Percentiles rank a stretch among this genome's conserved stretches.
Evolutionary conservation across 2,797 vertebrate genomes (phyloP).

Genomic region (Tarsius wallacei): DNA sequence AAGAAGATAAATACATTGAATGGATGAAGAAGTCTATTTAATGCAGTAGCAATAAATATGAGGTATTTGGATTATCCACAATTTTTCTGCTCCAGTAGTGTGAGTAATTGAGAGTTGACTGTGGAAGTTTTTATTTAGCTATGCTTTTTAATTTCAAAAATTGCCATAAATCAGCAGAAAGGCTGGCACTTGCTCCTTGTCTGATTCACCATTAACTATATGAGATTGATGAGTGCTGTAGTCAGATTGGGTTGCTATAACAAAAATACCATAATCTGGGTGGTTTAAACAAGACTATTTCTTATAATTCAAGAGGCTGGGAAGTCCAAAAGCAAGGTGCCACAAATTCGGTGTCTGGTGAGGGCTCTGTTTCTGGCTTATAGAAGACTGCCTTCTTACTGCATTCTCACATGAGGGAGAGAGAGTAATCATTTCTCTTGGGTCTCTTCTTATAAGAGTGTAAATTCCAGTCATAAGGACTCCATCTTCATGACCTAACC

Average conservation of each 20-base stretch:
- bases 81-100: constrained; percentile 9
- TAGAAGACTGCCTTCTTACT: neutral
- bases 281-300: neutral
- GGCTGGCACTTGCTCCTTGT: neutral
- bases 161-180: neutral
- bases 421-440: neutral
- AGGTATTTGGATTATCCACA: constrained; percentile 40
- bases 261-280: neutral
- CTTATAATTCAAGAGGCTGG: neutral
- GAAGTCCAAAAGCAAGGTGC: neutral
- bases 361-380: neutral
- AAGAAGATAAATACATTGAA: neutral
- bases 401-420: neutral
- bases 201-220: neutral
- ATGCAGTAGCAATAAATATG: neutral
- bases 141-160: constrained; percentile 23
- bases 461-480: neutral
- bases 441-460: neutral
- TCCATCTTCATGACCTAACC: neutral
- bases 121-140: constrained; percentile 8
- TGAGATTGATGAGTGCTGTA: neutral
- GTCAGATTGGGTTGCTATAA: neutral
- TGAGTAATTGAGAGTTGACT: constrained; percentile 66
- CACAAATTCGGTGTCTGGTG: neutral
- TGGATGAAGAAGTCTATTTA: neutral